A percentile compares a stretch with the other conserved stretches of the same genome.
Conservation (phyloP, 2,797 vertebrate genomes). For the Cossypha caffra region DNA sequence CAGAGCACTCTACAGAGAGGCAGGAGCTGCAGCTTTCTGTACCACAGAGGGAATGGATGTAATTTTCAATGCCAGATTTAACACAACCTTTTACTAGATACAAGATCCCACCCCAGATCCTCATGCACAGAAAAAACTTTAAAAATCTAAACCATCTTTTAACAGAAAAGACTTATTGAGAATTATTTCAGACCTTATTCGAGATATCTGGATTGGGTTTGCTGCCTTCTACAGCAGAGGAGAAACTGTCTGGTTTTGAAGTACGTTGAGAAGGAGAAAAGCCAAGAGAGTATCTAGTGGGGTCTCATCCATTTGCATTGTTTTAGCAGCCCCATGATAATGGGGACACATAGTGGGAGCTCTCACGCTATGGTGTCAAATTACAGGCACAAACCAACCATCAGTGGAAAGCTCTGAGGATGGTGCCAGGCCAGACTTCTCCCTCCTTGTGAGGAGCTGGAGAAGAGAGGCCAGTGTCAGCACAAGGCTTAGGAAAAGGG, state of each 20-base stretch:
- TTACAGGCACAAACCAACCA: not conserved
- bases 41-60: not conserved
- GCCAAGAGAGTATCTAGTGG: not conserved
- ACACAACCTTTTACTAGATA: not conserved
- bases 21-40: not conserved
- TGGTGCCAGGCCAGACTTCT: not conserved
- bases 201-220: not conserved
- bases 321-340: not conserved
- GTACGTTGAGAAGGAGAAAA: not conserved
- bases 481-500: not conserved
- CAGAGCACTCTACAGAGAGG: not conserved
- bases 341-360: rapidly evolving
- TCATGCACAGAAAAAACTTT: not conserved
- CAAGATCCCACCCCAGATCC: not conserved
- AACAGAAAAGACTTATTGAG: not conserved
- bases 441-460: rapidly evolving
- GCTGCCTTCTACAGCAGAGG: not conserved
- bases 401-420: not conserved
- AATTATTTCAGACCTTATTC: not conserved
- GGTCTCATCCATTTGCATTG: rapidly evolving
- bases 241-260: not conserved
- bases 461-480: not conserved
- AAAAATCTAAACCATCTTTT: not conserved
- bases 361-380: not conserved
- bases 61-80: not conserved